These are phyloP conservation scores for Heliconius aoede DNA, from an alignment of 2,888 invertebrate genomes.

Conservation along the genomic window DNA sequence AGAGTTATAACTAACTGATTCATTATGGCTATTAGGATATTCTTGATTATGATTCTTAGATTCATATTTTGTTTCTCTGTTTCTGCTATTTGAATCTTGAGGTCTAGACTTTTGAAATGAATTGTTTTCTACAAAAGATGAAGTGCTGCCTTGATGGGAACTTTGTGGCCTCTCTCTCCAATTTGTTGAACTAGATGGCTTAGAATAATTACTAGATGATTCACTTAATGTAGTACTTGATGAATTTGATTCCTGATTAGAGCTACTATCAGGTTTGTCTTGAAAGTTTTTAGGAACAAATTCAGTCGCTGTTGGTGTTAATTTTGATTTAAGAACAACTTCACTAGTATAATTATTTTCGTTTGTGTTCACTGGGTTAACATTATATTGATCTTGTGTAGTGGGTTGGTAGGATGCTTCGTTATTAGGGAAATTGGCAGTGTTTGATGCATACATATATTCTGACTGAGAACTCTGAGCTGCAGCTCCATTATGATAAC, in stretches of 20 bases:
- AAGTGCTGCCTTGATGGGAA: slow-evolving; percentile 54
- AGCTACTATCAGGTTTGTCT: slow-evolving; percentile 56
- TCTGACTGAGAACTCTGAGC: slow-evolving; percentile 61
- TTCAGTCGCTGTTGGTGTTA: slow-evolving; percentile 83
- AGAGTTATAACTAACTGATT: slow-evolving; percentile 35
- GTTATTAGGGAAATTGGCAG: slow-evolving; percentile 57
- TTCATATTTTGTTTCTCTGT: slow-evolving; percentile 50
- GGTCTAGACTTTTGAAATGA: slow-evolving; percentile 55
- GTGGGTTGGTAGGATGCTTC: slow-evolving; percentile 57
- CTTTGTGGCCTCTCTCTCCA: slow-evolving; percentile 71
- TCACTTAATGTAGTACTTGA: slow-evolving; percentile 49
- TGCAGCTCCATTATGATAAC: slow-evolving; percentile 67
- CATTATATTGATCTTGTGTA: slow-evolving; percentile 57
- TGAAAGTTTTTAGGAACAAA: slow-evolving; percentile 79
- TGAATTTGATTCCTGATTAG: slow-evolving; percentile 50
- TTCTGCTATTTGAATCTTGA: slow-evolving; percentile 55
- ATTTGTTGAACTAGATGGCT: slow-evolving; percentile 61
- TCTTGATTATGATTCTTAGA: slow-evolving; percentile 48
- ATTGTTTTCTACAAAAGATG: slow-evolving; percentile 41
- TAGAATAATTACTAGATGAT: slow-evolving; percentile 54
- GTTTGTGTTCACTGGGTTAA: slow-evolving; percentile 50
- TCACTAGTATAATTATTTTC: slow-evolving; percentile 61
- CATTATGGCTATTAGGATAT: slow-evolving; percentile 47
- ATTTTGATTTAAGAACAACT: slow-evolving; percentile 75
- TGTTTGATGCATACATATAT: slow-evolving; percentile 59